Conservation (phyloP, 2,888 invertebrate genomes). For the Drosophila lacicola region DNA sequence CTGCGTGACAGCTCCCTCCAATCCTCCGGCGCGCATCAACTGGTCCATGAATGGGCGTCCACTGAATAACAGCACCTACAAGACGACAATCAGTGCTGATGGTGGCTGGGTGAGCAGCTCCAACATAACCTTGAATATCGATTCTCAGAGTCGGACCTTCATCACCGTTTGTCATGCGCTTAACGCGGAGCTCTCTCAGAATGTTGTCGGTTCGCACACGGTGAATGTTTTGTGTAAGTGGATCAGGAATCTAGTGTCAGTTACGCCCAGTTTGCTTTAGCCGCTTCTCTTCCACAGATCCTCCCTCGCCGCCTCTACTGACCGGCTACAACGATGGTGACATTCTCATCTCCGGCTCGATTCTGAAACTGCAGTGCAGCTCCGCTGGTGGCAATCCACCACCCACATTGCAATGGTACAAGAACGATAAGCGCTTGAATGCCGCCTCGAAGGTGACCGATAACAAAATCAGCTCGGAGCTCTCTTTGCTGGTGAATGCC, state of each 20-base stretch:
- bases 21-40: slow-evolving; percentile 81
- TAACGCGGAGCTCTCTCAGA: slow-evolving; percentile 82
- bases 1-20: slow-evolving; percentile 82
- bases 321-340: slow-evolving; percentile 83
- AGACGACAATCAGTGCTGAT: slow-evolving; percentile 67
- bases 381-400: slow-evolving; percentile 83
- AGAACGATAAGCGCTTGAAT: slow-evolving; percentile 82
- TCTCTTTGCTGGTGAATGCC: slow-evolving; percentile 81
- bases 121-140: slow-evolving; percentile 79
- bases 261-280: slow-evolving; percentile 18
- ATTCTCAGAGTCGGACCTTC: slow-evolving; percentile 80
- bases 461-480: slow-evolving; percentile 78
- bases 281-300: slow-evolving; percentile 59
- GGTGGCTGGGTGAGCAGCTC: slow-evolving; percentile 83
- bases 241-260: not conserved
- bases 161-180: slow-evolving; percentile 82
- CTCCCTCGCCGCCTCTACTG: slow-evolving; percentile 79
- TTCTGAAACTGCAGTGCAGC: slow-evolving; percentile 79
- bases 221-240: slow-evolving; percentile 83
- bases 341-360: slow-evolving; percentile 81
- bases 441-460: slow-evolving; percentile 75
- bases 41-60: slow-evolving; percentile 83
- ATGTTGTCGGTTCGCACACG: slow-evolving; percentile 83
- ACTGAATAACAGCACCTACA: slow-evolving; percentile 71
- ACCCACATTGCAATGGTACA: slow-evolving; percentile 80